Evolutionary conservation across 2,888 invertebrate species (phyloP).

Genomic region (Frankliniella fusca): DNA sequence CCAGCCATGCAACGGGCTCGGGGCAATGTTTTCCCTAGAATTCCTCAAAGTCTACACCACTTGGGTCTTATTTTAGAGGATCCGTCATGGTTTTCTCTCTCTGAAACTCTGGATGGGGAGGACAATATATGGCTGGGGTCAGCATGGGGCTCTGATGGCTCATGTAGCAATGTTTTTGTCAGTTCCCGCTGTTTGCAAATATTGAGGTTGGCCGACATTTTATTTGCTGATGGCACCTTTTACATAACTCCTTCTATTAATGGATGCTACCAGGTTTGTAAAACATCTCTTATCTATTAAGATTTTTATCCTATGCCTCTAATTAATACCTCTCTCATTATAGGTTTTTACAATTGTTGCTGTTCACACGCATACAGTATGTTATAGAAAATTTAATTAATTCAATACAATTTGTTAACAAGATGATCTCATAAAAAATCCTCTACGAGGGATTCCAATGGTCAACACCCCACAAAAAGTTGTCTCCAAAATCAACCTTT

Average conservation of each 20-base stretch:
- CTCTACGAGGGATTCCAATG: no score
- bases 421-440: no score
- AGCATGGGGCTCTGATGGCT: not conserved
- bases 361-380: not conserved
- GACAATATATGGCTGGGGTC: not conserved
- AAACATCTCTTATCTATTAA: not conserved
- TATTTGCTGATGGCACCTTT: not conserved
- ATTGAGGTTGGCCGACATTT: not conserved
- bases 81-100: not conserved
- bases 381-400: not conserved
- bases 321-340: no score
- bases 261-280: not conserved
- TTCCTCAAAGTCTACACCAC: not conserved
- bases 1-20: not conserved
- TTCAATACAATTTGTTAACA: not conserved
- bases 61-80: not conserved
- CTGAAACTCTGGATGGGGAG: not conserved
- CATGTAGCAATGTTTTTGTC: not conserved
- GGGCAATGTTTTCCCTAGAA: not conserved
- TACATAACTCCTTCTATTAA: not conserved
- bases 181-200: not conserved
- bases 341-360: not conserved
- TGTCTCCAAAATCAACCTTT: no score
- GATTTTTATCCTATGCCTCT: not conserved
- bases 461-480: no score